Conservation (phyloP, 2,113 vertebrate species). For the Sturnira hondurensis region DNA sequence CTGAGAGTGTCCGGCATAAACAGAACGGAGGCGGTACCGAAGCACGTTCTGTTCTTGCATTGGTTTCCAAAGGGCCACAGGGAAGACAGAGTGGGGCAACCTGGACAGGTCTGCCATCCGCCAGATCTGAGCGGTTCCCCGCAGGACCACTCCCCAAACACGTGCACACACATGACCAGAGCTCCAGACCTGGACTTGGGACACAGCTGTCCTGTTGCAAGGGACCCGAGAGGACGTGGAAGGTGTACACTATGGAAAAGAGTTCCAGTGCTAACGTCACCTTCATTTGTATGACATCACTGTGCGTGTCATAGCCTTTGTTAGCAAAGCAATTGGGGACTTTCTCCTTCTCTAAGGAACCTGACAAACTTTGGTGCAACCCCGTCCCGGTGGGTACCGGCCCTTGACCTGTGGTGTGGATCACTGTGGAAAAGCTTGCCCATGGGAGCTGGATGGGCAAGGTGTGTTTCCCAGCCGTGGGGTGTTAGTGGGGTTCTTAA, state of each 20-base stretch:
- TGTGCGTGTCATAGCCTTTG: background rate
- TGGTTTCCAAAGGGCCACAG: background rate
- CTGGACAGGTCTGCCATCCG: fast-evolving
- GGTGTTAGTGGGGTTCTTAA: fast-evolving
- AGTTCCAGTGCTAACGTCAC: background rate
- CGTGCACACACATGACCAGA: background rate
- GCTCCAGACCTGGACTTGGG: fast-evolving
- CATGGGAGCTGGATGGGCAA: fast-evolving
- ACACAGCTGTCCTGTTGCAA: background rate
- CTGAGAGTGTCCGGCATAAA: conserved; percentile 31
- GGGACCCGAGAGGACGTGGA: background rate
- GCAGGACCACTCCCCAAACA: background rate
- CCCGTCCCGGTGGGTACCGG: background rate
- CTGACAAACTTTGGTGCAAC: background rate
- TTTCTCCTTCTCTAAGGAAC: background rate
- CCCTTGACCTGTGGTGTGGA: background rate
- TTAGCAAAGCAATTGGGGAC: background rate
- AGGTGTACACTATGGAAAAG: background rate
- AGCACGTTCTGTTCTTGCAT: background rate
- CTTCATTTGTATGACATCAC: background rate
- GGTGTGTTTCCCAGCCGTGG: background rate
- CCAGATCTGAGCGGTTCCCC: fast-evolving
- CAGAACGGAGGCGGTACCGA: background rate
- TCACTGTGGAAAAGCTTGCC: background rate
- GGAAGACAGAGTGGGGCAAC: background rate